Conservation (phyloP, 2,797 vertebrate genomes). For the Cynopterus sphinx region DNA sequence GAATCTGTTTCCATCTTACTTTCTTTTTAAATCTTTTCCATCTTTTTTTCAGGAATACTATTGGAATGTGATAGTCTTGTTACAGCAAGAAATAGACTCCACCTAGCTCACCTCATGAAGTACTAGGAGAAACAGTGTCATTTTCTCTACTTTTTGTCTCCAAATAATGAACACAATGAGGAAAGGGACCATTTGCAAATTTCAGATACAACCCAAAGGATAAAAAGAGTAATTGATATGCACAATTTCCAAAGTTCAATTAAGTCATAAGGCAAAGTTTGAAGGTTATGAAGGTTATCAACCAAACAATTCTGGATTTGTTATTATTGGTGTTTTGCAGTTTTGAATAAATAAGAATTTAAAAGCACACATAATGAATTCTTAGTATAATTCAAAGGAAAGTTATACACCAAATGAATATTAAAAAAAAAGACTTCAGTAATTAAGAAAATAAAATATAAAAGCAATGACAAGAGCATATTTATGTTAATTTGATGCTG, state of each 20-base stretch:
- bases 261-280: neutral
- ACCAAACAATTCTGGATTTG: neutral
- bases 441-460: constrained; percentile 36
- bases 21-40: neutral
- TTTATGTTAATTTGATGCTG: constrained; percentile 50
- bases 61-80: neutral
- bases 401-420: neutral
- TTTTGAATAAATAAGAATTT: neutral
- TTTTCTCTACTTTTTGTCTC: neutral
- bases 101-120: neutral
- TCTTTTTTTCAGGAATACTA: neutral
- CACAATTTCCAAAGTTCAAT: neutral
- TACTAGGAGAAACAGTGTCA: neutral
- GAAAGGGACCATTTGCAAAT: neutral
- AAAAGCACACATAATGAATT: neutral
- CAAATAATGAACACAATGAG: neutral
- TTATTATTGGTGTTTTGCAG: neutral
- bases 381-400: neutral
- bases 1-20: neutral
- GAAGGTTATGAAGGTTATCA: neutral
- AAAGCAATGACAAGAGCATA: neutral
- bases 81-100: neutral
- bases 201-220: neutral
- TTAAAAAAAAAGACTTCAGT: constrained; percentile 16
- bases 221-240: neutral